Evolutionary conservation across 2,113 vertebrate species (phyloP).

Genomic region (Tyrannus savana): DNA sequence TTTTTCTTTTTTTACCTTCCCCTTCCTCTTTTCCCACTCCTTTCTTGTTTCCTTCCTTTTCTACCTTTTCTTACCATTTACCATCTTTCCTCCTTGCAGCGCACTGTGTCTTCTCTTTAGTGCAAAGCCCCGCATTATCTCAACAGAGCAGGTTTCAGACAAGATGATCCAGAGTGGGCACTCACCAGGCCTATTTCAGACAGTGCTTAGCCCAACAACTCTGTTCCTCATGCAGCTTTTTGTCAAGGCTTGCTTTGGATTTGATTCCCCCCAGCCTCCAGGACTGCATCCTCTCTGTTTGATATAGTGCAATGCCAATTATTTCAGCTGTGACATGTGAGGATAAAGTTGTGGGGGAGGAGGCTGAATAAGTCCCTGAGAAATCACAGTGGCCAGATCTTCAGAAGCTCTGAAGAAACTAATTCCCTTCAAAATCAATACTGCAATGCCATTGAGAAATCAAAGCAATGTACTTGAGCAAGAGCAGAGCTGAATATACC

Average conservation of each 20-base stretch:
- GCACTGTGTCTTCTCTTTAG: neutral
- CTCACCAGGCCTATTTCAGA: neutral
- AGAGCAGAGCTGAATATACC: constrained; percentile 15
- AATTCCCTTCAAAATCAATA: constrained; percentile 69
- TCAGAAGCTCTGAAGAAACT: constrained; percentile 51
- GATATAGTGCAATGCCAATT: constrained; percentile 45
- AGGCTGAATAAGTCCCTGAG: neutral
- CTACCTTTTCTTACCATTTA: neutral
- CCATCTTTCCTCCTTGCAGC: neutral
- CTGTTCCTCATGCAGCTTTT: neutral
- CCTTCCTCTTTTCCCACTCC: neutral
- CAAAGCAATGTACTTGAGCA: constrained; percentile 10
- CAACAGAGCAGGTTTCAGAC: neutral
- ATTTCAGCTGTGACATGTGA: constrained; percentile 40
- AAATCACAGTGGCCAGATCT: constrained; percentile 39
- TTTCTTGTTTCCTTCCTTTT: neutral
- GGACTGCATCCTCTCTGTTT: neutral
- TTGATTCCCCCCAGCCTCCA: neutral
- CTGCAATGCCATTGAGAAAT: constrained; percentile 56
- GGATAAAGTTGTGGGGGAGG: constrained; percentile 48
- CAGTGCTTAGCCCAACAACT: neutral
- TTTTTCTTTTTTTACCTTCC: neutral
- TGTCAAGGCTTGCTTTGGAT: neutral
- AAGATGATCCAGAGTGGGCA: neutral
- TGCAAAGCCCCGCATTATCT: neutral